Evolutionary conservation across 2,888 invertebrate genomes (phyloP).

Genomic region (Ypsolopha sequella): DNA sequence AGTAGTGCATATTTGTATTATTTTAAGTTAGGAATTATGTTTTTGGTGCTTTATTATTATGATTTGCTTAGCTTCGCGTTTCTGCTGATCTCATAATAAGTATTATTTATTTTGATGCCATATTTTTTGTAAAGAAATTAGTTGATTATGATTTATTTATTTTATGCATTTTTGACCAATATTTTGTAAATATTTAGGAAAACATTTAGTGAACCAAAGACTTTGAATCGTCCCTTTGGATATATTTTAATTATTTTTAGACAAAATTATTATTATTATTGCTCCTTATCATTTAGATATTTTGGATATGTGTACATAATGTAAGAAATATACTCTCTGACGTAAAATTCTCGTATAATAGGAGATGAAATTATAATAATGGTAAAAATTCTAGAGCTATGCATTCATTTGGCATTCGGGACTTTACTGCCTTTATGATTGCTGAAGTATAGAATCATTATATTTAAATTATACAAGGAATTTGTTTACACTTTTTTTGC

Average conservation of each 20-base stretch:
- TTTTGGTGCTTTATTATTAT: conserved; percentile 41
- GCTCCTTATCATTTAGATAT: conserved; percentile 28
- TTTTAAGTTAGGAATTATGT: conserved; percentile 25
- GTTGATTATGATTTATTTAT: conserved; percentile 45
- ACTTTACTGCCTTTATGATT: background rate
- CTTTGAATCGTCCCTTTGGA: conserved; percentile 46
- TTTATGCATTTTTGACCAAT: conserved; percentile 3
- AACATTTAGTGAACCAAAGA: conserved; percentile 62
- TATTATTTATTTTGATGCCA: conserved; percentile 70
- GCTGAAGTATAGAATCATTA: too few relatives aligned
- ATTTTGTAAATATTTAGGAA: conserved; percentile 26
- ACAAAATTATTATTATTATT: conserved; percentile 27
- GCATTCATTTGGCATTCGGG: conserved; percentile 43
- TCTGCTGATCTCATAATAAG: conserved; percentile 63
- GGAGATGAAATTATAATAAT: conserved; percentile 24
- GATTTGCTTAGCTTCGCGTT: conserved; percentile 48
- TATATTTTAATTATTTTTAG: conserved; percentile 26
- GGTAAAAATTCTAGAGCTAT: conserved; percentile 15
- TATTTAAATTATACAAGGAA: too few relatives aligned
- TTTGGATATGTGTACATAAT: conserved; percentile 9
- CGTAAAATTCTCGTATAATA: conserved; percentile 31
- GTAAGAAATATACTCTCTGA: conserved; percentile 27
- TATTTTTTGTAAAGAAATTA: conserved; percentile 54
- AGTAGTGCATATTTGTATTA: conserved; percentile 1
- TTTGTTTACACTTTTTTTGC: too few relatives aligned